Conservation (phyloP, 1,140 invertebrate genomes). For the Tyrophagus putrescentiae region DNA sequence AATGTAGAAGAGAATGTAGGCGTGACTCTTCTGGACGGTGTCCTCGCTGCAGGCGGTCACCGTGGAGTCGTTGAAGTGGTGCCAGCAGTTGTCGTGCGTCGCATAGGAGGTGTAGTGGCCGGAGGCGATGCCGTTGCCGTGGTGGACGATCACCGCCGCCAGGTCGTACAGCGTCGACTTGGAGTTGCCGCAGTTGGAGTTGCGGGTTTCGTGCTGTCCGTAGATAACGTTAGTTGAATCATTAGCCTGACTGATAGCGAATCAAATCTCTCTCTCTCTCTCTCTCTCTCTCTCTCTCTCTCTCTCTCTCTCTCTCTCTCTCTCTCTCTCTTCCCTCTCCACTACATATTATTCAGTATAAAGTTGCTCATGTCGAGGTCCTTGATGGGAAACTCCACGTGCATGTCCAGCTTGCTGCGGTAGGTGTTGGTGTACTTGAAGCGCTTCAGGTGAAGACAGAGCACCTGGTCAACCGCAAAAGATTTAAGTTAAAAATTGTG, state of each 20-base stretch:
- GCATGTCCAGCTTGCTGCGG: constrained; percentile 61
- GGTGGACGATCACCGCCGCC: constrained; percentile 68
- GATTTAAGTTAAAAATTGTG: not conserved
- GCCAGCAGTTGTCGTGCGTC: constrained; percentile 62
- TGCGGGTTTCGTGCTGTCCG: constrained; percentile 45
- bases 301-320: no score
- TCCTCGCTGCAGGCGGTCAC: constrained; percentile 52
- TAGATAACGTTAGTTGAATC: no score
- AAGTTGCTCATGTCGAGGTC: constrained; percentile 64
- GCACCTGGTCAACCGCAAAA: constrained; percentile 38
- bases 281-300: no score
- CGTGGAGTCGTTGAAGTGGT: constrained; percentile 74
- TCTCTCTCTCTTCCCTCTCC: no score
- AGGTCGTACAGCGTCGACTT: constrained; percentile 61
- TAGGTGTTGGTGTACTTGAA: constrained; percentile 68
- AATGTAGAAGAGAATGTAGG: constrained; percentile 72
- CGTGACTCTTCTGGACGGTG: constrained; percentile 59
- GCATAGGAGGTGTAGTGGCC: constrained; percentile 74
- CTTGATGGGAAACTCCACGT: constrained; percentile 57
- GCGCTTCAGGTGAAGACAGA: constrained; percentile 69
- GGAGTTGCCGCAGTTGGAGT: constrained; percentile 39
- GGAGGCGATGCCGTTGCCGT: constrained; percentile 62
- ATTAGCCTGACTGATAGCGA: no score
- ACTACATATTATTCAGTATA: constrained; percentile 47
- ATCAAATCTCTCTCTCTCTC: no score